Evolutionary conservation across 2,113 vertebrate genomes (phyloP), one percentile per base, ranked within the genome.

Genomic region (Eretmochelys imbricata): DNA sequence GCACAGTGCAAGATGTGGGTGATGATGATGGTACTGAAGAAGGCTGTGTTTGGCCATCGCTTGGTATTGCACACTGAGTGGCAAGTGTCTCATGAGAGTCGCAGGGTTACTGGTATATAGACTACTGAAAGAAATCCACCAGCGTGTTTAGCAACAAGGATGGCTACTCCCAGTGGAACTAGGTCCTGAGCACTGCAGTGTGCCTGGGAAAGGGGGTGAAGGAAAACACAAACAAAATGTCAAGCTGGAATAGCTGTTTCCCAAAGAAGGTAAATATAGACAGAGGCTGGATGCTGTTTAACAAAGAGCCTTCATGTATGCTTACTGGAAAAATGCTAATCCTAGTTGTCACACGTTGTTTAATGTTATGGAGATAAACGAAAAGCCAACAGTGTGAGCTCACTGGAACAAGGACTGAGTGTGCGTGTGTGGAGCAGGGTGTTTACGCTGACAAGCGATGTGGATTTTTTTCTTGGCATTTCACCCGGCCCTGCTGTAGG

Each of bases 101-200:
- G 46, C 20, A 24, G 89, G 8, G 69, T 24, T 78, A 12, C 22
- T 76, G 65, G 35, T 8, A 35, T 69, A 38, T 10, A 69, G 35
- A n/a, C 57, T 59, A 14, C 35, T 20, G 35, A 69, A 55, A 54
- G 88, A 42, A 38, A 78, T 9, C 12, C 1, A 31, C n/a, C 42
- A 48, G 0, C 16, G 2, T 72, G 14, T 10, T 0, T 35, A 14
- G 31, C 65, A 2, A 2, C 27, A 13, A 42, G 57, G 29, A 1
- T 0, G 2, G 42, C 55, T 42, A 3, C 17, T 78, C 11, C 29
- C 27, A 29, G 51, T 35, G 12, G 57, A 72, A 42, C 59, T 3
- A 13, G 38, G 13, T 14, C 48, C 22, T 13, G 51, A 25, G 53
- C 0, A 1, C 25, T 14, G 24, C 49, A 19, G 82, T 6, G 2